These are phyloP conservation scores for Phalacrocorax brasilianus DNA, from an alignment of 2,113 vertebrate species.

Conservation along the genomic window DNA sequence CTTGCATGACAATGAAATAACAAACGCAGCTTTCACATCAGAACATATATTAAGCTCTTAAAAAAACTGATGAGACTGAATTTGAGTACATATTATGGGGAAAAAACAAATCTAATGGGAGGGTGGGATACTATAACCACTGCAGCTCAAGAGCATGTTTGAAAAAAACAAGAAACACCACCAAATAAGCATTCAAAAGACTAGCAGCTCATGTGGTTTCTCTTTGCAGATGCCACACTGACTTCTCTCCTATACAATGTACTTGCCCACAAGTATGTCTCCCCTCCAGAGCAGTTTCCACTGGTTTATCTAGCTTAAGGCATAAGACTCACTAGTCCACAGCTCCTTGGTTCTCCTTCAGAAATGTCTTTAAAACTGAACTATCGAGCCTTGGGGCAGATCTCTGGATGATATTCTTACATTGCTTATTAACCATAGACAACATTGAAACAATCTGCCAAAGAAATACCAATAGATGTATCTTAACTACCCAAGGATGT, in stretches of 20 bases:
- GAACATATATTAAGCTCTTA: background rate
- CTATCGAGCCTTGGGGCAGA: no score
- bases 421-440: no score
- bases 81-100: fast-evolving
- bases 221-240: background rate
- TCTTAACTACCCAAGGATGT: no score
- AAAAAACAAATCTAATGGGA: background rate
- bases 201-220: background rate
- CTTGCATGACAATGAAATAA: background rate
- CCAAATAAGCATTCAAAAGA: background rate
- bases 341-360: background rate
- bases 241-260: background rate
- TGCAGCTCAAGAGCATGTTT: background rate
- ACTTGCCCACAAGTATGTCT: background rate
- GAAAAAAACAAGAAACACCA: background rate
- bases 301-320: background rate
- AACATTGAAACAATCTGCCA: no score
- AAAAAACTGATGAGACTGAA: background rate
- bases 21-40: background rate
- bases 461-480: no score
- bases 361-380: background rate
- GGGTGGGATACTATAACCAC: background rate
- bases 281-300: background rate
- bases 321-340: background rate
- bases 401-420: no score